Evolutionary conservation across 2,113 vertebrate species (phyloP), one percentile per base, ranked within the genome.

Genomic region (Gopherus flavomarginatus): DNA sequence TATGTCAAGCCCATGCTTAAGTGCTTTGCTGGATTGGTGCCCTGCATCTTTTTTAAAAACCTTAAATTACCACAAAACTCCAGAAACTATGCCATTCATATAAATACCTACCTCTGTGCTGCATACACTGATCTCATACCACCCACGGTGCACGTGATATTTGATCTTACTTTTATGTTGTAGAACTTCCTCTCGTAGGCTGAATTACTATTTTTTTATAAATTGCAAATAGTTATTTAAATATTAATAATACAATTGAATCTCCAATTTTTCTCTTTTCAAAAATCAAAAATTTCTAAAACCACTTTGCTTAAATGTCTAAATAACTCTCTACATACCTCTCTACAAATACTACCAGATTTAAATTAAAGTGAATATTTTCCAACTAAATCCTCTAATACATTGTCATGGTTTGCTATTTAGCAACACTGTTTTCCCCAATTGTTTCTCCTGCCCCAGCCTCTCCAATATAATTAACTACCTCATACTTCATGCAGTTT

Each of bases 351-450:
- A 8, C 49, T 42, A 5, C 8, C 8, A 59, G 35, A 92, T 19
- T 9, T 52, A 72, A 78, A 29, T 50, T 4, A 78, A 92, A 89
- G 65, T 53, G 87, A 91, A 79, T 42, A 62, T 24, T 44, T 69
- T 89, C 85, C 57, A 56, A 93, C 87, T 50, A 89, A 91, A 12
- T n/a, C 1, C 62, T 50, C 26, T 31, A 78, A 24, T 38, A 86
- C 88, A 83, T 85, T 31, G 53, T 82, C 52, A 27, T 75, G 75
- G 91, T 88, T 92, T 97, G 97, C 96, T 94, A 92, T 96, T 97
- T 96, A 97, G 97, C 87, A 97, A 86, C 83, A 90, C 87, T 92
- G 87, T 78, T 79, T 89, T 72, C 81, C 95, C 95, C 97, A 97
- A 92, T 95, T 97, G 96, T 75, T 62, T 65, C 81, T 91, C 97